These are phyloP conservation scores for Ceratotherium simum DNA, from an alignment of 2,113 vertebrate genomes.

Conservation along the genomic window DNA sequence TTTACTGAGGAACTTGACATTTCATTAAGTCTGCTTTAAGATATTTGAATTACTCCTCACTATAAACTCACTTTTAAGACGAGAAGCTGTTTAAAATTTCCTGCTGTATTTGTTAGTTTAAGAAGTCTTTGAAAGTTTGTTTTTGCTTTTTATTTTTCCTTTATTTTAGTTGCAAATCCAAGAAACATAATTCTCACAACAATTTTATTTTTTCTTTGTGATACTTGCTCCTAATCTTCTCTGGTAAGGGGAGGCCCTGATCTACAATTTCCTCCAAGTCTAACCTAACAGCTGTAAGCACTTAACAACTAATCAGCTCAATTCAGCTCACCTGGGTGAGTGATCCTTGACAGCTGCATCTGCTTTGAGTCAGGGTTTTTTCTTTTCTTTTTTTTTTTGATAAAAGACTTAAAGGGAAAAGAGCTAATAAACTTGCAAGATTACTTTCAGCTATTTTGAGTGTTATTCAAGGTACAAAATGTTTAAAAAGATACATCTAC, in stretches of 20 bases:
- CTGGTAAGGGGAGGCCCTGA: constrained; percentile 66
- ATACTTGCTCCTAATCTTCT: constrained; percentile 63
- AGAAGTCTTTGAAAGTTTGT: constrained; percentile 23
- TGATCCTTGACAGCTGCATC: constrained; percentile 83
- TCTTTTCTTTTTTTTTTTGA: background rate
- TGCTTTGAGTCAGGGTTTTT: constrained; percentile 84
- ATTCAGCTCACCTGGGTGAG: constrained; percentile 83
- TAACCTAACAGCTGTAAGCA: constrained; percentile 86
- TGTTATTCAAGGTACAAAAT: constrained; percentile 34
- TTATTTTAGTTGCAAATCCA: background rate
- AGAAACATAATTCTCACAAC: background rate
- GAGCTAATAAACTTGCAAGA: background rate
- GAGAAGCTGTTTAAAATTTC: constrained; percentile 19
- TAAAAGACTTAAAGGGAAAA: constrained; percentile 12
- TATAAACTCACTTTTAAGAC: constrained; percentile 44
- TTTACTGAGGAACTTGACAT: constrained; percentile 27
- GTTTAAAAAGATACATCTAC: background rate
- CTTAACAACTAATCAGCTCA: constrained; percentile 86
- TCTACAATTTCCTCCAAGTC: constrained; percentile 83
- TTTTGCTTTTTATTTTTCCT: constrained; percentile 43
- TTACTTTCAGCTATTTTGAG: constrained; percentile 36
- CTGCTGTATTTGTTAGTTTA: background rate
- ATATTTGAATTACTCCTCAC: constrained; percentile 19
- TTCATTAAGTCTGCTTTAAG: constrained; percentile 39
- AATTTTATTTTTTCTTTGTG: constrained; percentile 70